A percentile compares a stretch with the other conserved stretches of the same genome.
These are phyloP conservation scores for Ditylenchus weischeri DNA, from an alignment of 2,888 invertebrate species.

Conservation along the genomic window DNA sequence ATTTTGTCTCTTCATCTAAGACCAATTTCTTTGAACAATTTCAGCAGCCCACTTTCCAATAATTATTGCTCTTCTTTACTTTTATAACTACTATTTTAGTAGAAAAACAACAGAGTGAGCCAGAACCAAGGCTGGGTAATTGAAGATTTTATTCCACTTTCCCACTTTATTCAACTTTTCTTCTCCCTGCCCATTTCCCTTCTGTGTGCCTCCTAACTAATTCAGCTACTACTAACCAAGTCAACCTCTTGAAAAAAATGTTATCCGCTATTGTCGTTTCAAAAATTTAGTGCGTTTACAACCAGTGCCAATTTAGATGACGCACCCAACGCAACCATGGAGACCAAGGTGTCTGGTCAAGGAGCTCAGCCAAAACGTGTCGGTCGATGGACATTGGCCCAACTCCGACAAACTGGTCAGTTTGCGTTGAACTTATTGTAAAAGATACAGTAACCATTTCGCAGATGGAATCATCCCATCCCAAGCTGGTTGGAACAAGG, in stretches of 20 bases:
- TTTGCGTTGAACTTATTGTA: background rate
- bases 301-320: conserved; percentile 19
- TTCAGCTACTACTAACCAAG: too few species aligned
- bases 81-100: background rate
- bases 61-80: too few species aligned
- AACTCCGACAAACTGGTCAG: conserved; percentile 54
- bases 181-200: background rate
- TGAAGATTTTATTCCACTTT: background rate
- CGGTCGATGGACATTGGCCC: conserved; percentile 58
- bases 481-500: conserved; percentile 60
- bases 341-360: conserved; percentile 56
- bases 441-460: background rate
- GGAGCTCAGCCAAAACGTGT: conserved; percentile 37
- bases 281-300: conserved; percentile 12
- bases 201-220: too few species aligned
- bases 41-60: too few species aligned
- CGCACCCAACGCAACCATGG: conserved; percentile 58
- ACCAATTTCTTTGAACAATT: too few species aligned
- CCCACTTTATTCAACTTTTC: background rate
- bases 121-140: conserved; percentile 1
- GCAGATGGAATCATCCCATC: conserved; percentile 58
- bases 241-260: background rate
- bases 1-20: too few species aligned
- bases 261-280: conserved; percentile 10
- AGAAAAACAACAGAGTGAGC: background rate